These are phyloP conservation scores for Poeciliopsis prolifica DNA, from an alignment of 2,113 vertebrate genomes.

Conservation along the genomic window DNA sequence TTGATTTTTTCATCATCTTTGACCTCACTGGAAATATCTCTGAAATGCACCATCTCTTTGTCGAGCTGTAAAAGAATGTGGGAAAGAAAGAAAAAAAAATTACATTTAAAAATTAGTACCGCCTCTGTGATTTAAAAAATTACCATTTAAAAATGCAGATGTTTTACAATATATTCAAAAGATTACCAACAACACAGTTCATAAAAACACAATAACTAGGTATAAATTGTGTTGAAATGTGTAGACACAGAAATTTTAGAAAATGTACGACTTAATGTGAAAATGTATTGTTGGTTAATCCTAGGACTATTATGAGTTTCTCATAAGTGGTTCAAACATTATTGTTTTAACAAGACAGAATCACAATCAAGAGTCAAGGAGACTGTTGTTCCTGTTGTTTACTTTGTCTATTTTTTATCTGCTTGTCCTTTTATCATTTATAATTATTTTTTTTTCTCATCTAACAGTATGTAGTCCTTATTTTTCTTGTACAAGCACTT, in stretches of 20 bases:
- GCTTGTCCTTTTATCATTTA: too few relatives aligned
- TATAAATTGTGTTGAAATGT: not conserved
- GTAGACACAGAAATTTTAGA: not conserved
- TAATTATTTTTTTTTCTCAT: too few relatives aligned
- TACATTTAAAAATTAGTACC: not conserved
- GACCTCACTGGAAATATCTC: conserved; percentile 18
- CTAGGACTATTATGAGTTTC: not conserved
- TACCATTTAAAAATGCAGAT: not conserved
- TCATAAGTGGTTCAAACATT: not conserved
- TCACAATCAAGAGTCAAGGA: not conserved
- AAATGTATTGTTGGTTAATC: not conserved
- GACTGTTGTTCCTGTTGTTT: not conserved
- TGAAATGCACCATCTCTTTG: conserved; percentile 17
- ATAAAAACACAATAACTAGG: not conserved
- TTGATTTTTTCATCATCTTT: conserved; percentile 20
- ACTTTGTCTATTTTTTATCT: too few relatives aligned
- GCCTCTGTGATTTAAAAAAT: not conserved
- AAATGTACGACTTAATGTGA: not conserved
- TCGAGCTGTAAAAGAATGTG: conserved; percentile 52
- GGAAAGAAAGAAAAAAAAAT: not conserved
- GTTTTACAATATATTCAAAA: not conserved
- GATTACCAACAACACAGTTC: not conserved
- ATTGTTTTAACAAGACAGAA: not conserved
- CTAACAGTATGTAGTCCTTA: too few relatives aligned
- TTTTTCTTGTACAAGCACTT: too few relatives aligned